Base-by-base conservation (phyloP, 2,888 invertebrate species). In the Lithophane socia region DNA sequence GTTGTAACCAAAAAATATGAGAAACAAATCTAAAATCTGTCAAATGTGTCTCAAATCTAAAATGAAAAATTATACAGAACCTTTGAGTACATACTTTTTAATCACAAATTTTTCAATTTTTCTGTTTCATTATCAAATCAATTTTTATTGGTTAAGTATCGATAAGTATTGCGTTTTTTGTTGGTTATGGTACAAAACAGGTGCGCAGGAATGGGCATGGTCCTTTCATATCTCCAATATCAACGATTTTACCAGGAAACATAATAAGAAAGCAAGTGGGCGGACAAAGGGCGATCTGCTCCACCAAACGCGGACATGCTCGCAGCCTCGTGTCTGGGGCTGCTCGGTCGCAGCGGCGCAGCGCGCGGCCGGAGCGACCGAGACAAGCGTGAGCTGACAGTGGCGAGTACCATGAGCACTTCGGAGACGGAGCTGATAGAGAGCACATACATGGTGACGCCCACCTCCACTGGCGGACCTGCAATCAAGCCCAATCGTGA, bases 391-490 rank as follows among this genome's bases (percentile, higher is more conserved):
- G 93, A 94, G 95, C 96, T 97, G 97, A 94, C 92, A 94, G 92
- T 92, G 94, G 93, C 95, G 96, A 96, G 96, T 98, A 99, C 99
- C 99, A 99, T 99, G 98, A 99, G 98, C 97, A 99, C 99, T 98
- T 99, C 99, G 97, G 99, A 99, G 97, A 99, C 98, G 97, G 99
- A 99, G 97, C 99, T 99, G 98, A 99, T 99, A 97, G 99, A 99
- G 97, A 99, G 98, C 97, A 99, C 99, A 98, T 99, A 99, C 98
- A 99, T 99, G 97, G 99, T 99, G 97, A 99, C 99, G 97, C 99
- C 99, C 97, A 99, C 99, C 97, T 99, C 99, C 97, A 99, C 99
- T 95, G 99, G 99, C 97, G 98, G 98, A 98, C 99, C 99, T 99
- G 98, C 97, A 98, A 97, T 96, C 96, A 97, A 96, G 96, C 93